Evolutionary conservation across 2,113 vertebrate genomes (phyloP).

Genomic region (Oncorhynchus tshawytscha): DNA sequence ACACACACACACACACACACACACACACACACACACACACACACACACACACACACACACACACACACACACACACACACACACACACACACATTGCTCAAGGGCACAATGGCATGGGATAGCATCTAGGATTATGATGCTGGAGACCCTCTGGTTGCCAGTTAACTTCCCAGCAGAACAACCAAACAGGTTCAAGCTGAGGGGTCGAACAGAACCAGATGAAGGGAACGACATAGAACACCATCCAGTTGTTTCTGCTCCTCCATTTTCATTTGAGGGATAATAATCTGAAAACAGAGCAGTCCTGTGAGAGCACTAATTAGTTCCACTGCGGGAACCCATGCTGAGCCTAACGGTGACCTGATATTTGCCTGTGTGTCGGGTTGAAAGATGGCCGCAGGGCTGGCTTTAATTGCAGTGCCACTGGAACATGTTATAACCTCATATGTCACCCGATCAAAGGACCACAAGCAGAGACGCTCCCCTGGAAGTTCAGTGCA

Average conservation of each 20-base stretch:
- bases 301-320: constrained; percentile 74
- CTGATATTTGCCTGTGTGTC: constrained; percentile 71
- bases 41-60: not conserved
- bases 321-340: constrained; percentile 73
- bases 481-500: no score
- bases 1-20: not conserved
- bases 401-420: constrained; percentile 72
- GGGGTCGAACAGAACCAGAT: no score
- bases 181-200: no score
- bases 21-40: not conserved
- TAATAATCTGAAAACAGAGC: constrained; percentile 73
- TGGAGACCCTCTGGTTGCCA: no score
- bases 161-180: no score
- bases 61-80: not conserved
- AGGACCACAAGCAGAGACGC: constrained; percentile 17
- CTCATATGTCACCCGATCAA: constrained; percentile 58
- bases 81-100: not conserved
- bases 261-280: constrained; percentile 50
- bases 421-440: constrained; percentile 56
- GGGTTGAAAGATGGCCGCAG: constrained; percentile 66
- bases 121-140: no score
- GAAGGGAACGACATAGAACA: no score
- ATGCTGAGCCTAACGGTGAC: constrained; percentile 58
- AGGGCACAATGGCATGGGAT: no score
- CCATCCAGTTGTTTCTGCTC: not conserved